A percentile compares a stretch with the other conserved stretches of the same genome.
Conservation (phyloP, 2,797 vertebrate genomes). For the Anguilla megastoma region DNA sequence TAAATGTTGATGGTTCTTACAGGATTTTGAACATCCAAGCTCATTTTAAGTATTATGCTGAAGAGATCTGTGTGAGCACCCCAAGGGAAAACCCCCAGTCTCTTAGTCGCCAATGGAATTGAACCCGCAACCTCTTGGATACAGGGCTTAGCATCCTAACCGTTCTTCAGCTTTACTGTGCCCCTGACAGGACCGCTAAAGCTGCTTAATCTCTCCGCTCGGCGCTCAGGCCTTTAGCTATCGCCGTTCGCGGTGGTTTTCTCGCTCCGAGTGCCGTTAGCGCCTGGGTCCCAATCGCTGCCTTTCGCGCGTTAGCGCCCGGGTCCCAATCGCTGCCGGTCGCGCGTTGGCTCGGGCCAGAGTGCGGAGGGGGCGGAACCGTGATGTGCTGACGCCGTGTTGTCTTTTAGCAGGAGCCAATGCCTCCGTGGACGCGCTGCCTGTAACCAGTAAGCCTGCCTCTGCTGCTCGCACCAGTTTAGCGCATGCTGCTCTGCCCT, state of each 20-base stretch:
- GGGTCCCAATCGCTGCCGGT: background rate
- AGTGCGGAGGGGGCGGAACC: background rate
- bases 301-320: background rate
- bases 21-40: background rate
- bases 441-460: background rate
- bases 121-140: background rate
- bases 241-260: background rate
- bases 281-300: background rate
- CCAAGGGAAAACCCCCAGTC: no score
- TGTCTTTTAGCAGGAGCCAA: conserved; percentile 17
- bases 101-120: background rate
- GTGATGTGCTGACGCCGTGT: background rate
- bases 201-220: background rate
- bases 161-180: background rate
- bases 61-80: background rate
- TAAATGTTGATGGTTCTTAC: background rate
- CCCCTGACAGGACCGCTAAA: background rate
- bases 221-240: background rate
- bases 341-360: background rate
- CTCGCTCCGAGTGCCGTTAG: background rate
- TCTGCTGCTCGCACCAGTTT: background rate
- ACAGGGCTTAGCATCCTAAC: background rate
- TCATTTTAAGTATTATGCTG: background rate
- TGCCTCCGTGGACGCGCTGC: background rate
- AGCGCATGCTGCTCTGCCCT: background rate